Evolutionary conservation across 2,113 vertebrate species (phyloP), one percentile per base, ranked within the genome.

Genomic region (Ctenodactylus gundi): DNA sequence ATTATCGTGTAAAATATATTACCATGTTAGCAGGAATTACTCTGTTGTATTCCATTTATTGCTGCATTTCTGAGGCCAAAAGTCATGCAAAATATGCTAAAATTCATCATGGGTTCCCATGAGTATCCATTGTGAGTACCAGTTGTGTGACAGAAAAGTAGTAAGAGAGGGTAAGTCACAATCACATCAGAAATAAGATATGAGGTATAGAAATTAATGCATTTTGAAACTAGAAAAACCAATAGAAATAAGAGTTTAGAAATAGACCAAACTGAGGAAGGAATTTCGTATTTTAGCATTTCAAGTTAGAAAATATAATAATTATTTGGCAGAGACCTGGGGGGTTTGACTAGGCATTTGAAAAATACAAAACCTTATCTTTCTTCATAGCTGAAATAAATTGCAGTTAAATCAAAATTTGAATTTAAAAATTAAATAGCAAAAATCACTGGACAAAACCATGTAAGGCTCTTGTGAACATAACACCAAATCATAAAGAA

Each of bases 401-500:
- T 46, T 83, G 4, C 23, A 91, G 62, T 73, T 25, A 49, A 82
- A 58, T 65, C 27, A 88, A 85, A 67, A 83, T 46, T 1, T 82
- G 25, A 93, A 41, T 78, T 57, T 49, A 78, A 73, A 83, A 57
- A 34, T 85, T 55, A 84, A 80, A 90, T 20, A 68, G 11, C 60
- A 80, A 58, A 78, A 51, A 75, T 49, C 29, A 64, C 1, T 65
- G 17, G 44, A 68, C 27, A 76, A 88, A 90, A 91, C 68, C 15
- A 82, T 3, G 21, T 41, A 88, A 39, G 7, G 4, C 31, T 86
- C 91, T 89, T 67, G 25, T 55, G 57, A 60, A 73, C 11, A 76
- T 84, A 91, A 81, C 81, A 72, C 85, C 81, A 31, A 89, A 65
- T 85, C n/a, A 87, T 88, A 65, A 58, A 81, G 65, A 55, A 91